These are phyloP conservation scores for Parus major DNA, from an alignment of 2,113 vertebrate genomes.

Conservation along the genomic window DNA sequence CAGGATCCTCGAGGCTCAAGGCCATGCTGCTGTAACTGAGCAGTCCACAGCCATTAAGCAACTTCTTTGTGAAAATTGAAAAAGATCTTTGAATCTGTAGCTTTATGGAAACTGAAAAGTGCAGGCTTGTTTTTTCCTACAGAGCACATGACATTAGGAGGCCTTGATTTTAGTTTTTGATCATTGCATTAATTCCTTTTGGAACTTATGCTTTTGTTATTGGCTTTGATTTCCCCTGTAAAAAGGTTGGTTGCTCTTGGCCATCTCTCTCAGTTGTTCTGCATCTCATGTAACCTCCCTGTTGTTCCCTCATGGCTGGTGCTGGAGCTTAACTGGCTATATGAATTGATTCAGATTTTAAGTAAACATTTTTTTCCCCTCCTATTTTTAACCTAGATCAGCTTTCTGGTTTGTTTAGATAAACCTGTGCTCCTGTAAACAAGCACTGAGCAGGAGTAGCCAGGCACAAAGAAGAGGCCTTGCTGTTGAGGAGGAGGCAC, in stretches of 20 bases:
- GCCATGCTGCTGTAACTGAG: not conserved
- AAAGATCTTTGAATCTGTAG: not conserved
- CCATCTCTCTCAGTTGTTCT: not conserved
- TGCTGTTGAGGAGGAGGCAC: not conserved
- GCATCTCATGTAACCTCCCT: not conserved
- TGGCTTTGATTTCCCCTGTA: not conserved
- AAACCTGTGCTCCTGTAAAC: not conserved
- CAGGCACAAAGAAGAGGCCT: not conserved
- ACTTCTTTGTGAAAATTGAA: not conserved
- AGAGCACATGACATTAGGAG: too few species aligned
- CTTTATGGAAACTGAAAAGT: not conserved
- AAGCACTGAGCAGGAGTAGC: not conserved
- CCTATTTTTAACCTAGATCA: not conserved
- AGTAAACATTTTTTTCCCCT: rapidly evolving
- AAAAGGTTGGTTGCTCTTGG: not conserved
- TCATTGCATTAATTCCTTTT: not conserved
- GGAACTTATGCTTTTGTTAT: not conserved
- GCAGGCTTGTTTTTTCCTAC: not conserved
- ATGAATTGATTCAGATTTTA: not conserved
- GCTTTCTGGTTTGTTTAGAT: not conserved
- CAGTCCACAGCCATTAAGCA: not conserved
- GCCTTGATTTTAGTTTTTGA: not conserved
- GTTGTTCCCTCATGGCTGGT: not conserved
- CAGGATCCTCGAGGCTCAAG: not conserved
- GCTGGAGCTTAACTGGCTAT: not conserved